phyloP scores from a whole-genome alignment of 2,888 invertebrate species.

The Norana najaformis region DNA sequence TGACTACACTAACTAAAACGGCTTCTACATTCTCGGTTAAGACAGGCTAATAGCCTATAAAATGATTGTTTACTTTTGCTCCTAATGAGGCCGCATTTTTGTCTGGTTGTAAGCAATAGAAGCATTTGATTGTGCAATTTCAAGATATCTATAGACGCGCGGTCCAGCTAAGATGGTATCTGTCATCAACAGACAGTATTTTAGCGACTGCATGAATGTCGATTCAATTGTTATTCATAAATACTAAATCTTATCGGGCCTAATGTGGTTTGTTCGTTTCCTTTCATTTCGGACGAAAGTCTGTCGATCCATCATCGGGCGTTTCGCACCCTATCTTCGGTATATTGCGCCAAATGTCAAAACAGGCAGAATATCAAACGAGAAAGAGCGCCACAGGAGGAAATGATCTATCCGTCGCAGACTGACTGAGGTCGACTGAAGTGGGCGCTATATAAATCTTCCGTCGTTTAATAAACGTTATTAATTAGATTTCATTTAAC shows the following conservation, averaged over 20 bases:
- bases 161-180: neutral
- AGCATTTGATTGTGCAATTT: too few relatives aligned
- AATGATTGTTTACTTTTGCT: too few relatives aligned
- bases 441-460: conserved; percentile 6
- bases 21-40: too few relatives aligned
- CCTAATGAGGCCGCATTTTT: too few relatives aligned
- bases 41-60: too few relatives aligned
- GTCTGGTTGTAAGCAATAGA: too few relatives aligned
- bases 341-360: conserved; percentile 13
- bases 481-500: conserved; percentile 7
- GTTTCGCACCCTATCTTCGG: neutral
- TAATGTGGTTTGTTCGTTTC: neutral
- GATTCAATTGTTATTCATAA: neutral
- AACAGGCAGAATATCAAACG: neutral
- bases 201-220: neutral
- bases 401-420: conserved; percentile 13
- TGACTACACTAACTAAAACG: too few relatives aligned
- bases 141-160: too few relatives aligned
- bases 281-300: neutral
- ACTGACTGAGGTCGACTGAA: neutral
- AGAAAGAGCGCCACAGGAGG: neutral
- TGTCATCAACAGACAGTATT: neutral
- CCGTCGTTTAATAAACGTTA: conserved; percentile 7
- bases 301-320: neutral
- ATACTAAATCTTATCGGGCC: neutral